Conservation (phyloP, 1,140 invertebrate genomes). For the Brachionus koreanus region DNA sequence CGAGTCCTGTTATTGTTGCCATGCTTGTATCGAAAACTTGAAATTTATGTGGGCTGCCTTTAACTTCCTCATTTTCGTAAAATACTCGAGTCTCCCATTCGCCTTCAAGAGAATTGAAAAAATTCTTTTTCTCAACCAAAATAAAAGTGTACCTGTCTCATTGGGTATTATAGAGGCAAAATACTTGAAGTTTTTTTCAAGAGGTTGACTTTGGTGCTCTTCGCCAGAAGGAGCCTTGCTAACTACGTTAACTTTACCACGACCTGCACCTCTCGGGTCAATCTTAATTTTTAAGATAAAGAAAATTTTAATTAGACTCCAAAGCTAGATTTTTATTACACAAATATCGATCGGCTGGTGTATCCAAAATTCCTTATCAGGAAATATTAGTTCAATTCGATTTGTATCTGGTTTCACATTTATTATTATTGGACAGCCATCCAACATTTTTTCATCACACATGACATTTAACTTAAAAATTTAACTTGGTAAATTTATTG, state of each 20-base stretch:
- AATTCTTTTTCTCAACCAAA: neutral
- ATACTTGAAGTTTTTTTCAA: neutral
- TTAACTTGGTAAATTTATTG: constrained; percentile 31
- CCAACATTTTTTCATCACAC: constrained; percentile 66
- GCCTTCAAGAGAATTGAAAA: constrained; percentile 52
- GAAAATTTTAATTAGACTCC: neutral
- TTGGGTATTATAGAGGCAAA: constrained; percentile 91
- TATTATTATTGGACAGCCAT: constrained; percentile 73
- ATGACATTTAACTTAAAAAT: constrained; percentile 65
- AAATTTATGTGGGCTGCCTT: constrained; percentile 88
- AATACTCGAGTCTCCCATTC: constrained; percentile 92
- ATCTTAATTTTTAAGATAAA: neutral
- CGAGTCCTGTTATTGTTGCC: constrained; percentile 56
- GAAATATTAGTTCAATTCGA: neutral
- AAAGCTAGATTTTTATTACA: neutral
- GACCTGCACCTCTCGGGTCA: constrained; percentile 73
- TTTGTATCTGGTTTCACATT: constrained; percentile 77
- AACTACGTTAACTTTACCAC: constrained; percentile 63
- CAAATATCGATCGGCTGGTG: neutral
- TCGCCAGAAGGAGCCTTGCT: constrained; percentile 67
- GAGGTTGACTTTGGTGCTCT: neutral
- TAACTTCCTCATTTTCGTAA: constrained; percentile 89
- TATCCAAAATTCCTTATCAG: neutral
- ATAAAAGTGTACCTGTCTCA: constrained; percentile 69
- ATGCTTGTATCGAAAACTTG: constrained; percentile 82